Evolutionary conservation across 2,888 invertebrate species (phyloP), one percentile per base, ranked within the genome.

Genomic region (Diloba caeruleocephala): DNA sequence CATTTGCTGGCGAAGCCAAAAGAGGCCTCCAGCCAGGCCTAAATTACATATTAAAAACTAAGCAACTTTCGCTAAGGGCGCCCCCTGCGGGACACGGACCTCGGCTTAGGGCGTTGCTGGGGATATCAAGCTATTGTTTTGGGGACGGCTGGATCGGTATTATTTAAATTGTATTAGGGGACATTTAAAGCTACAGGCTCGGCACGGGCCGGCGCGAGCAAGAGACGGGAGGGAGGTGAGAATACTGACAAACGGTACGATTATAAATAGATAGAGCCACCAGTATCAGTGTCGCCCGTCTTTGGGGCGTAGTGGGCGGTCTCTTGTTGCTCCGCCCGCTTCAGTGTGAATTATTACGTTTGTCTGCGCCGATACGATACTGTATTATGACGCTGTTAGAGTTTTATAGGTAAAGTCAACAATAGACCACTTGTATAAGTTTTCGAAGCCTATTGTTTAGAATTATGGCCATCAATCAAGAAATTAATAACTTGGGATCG

Each of bases 271-370:
- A 60, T 49, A 57, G 49, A 58, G 49, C n/a, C 38, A 26, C 51
- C 42, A 43, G 42, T 42, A 26, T 60, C 42, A 43, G 42, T 43
- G 10, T 26, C 15, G 43, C 19, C 2, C n/a, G 61, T 42, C 44
- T 42, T 10, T 32, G 43, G 66, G 41, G 66, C 61, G 67, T 39
- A 3, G 62, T 61, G 62, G 53, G 61, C 68, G 62, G 36, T 50
- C 36, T 36, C 33, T 0, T 0, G 6, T 19, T 17, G 62, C 61
- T 60, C 61, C 61, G 61, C 61, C 61, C 46, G 61, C 52, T 46
- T 39, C 12, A 32, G 15, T 21, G 39, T 49, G 31, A 61, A 46
- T 68, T 60, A 52, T 46, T 17, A 26, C 29, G 13, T 46, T n/a
- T 49, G 28, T 13, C 43, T 49, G 15, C 31, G 3, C 29, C 31